phyloP scores from a whole-genome alignment of 2,797 vertebrate genomes.

The Onychomys arenicola region DNA sequence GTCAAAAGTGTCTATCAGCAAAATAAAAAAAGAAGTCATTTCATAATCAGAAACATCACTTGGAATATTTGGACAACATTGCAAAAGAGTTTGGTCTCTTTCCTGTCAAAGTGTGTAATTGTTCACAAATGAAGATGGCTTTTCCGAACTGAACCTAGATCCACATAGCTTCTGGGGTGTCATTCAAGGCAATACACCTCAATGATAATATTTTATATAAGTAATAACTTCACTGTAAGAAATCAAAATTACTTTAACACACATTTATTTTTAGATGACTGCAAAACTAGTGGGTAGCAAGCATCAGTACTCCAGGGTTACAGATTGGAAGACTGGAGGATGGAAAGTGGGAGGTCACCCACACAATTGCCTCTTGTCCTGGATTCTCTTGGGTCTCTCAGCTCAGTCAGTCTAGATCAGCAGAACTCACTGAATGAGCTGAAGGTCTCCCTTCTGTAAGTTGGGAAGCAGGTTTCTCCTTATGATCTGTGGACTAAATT shows the following conservation, averaged over 20 bases:
- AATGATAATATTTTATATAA: conserved; percentile 48
- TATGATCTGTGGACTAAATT: not conserved
- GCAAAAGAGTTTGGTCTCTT: conserved; percentile 47
- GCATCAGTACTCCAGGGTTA: conserved; percentile 6
- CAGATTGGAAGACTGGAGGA: not conserved
- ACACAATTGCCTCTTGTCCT: not conserved
- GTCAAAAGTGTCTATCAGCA: conserved; percentile 89
- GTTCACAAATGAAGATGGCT: conserved; percentile 28
- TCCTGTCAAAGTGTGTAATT: not conserved
- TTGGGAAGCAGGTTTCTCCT: not conserved
- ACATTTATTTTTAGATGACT: conserved; percentile 50
- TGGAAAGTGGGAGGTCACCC: not conserved
- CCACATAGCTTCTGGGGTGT: not conserved
- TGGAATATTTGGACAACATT: conserved; percentile 51
- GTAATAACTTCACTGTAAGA: conserved; percentile 6
- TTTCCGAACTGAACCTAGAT: conserved; percentile 43
- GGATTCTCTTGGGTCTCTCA: not conserved
- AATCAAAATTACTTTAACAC: not conserved
- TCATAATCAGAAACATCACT: conserved; percentile 76
- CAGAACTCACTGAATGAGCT: not conserved
- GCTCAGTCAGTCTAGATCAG: not conserved
- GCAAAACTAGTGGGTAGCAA: conserved; percentile 31
- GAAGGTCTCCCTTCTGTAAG: not conserved
- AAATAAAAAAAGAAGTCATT: conserved; percentile 77
- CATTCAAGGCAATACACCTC: not conserved